Percentiles rank a stretch among this genome's conserved stretches.
Evolutionary conservation across 2,888 invertebrate genomes (phyloP).

Genomic region (Synanthedon formicaeformis): DNA sequence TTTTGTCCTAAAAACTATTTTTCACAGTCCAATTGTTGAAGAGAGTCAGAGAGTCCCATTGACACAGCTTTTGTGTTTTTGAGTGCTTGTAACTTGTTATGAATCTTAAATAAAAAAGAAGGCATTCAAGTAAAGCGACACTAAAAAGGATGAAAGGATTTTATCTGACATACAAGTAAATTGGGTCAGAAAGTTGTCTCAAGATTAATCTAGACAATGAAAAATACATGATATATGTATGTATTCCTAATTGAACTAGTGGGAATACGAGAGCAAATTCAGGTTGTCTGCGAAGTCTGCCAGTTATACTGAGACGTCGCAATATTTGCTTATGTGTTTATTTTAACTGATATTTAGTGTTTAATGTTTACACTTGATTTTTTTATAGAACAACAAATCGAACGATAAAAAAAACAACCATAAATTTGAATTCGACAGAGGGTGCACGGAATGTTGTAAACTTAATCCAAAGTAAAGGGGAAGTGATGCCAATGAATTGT

Average conservation of each 20-base stretch:
- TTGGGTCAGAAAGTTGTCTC: no score
- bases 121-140: neutral
- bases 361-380: no score
- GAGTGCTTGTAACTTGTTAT: neutral
- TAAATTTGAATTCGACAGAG: constrained; percentile 23
- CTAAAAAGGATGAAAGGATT: neutral
- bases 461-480: constrained; percentile 32
- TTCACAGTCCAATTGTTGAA: neutral
- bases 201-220: no score
- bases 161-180: no score
- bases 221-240: no score
- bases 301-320: no score
- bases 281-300: no score
- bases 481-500: constrained; percentile 37
- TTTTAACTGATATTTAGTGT: no score
- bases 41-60: neutral
- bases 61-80: neutral
- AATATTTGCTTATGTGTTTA: no score
- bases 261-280: no score
- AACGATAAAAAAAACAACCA: constrained; percentile 13
- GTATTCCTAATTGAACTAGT: no score
- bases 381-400: neutral
- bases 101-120: neutral
- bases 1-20: neutral
- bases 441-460: constrained; percentile 35